These are phyloP conservation scores for Sebastes diaconus DNA, from an alignment of 2,797 vertebrate genomes.

Conservation along the genomic window DNA sequence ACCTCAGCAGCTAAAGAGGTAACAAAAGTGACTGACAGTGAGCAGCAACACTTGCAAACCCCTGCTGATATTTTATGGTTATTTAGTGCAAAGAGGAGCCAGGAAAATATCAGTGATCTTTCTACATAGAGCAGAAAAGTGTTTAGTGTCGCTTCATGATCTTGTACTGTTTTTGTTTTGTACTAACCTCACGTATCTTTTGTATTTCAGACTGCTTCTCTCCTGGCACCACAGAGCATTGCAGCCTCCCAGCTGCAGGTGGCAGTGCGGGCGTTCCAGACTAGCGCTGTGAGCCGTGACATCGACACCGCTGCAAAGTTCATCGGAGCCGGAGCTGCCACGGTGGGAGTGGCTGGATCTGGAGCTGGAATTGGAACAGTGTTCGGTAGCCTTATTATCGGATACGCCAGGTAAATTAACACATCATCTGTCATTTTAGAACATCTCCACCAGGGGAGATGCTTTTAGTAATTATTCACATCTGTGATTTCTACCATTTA, in stretches of 20 bases:
- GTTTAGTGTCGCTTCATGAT: not conserved
- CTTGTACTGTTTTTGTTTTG: not conserved
- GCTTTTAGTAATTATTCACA: not conserved
- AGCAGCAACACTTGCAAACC: not conserved
- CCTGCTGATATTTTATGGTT: not conserved
- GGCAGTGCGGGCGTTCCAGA: constrained; percentile 85
- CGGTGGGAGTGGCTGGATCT: constrained; percentile 95
- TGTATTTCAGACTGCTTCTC: constrained; percentile 63
- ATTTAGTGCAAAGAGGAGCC: not conserved
- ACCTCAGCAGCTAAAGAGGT: not conserved
- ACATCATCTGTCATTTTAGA: not conserved
- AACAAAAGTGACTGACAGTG: not conserved
- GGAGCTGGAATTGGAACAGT: constrained; percentile 96
- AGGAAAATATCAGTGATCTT: not conserved
- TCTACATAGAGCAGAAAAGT: not conserved
- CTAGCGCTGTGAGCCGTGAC: constrained; percentile 85
- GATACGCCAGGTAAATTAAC: constrained; percentile 91
- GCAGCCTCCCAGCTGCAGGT: constrained; percentile 72
- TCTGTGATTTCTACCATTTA: not conserved
- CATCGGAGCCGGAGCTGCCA: constrained; percentile 96
- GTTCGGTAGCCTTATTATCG: constrained; percentile 97
- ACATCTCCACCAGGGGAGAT: not conserved
- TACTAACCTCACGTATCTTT: not conserved
- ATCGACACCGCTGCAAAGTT: constrained; percentile 98
- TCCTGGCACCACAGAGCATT: constrained; percentile 67